Conservation (phyloP, 2,888 invertebrate genomes). For the Orthosia cruda region DNA sequence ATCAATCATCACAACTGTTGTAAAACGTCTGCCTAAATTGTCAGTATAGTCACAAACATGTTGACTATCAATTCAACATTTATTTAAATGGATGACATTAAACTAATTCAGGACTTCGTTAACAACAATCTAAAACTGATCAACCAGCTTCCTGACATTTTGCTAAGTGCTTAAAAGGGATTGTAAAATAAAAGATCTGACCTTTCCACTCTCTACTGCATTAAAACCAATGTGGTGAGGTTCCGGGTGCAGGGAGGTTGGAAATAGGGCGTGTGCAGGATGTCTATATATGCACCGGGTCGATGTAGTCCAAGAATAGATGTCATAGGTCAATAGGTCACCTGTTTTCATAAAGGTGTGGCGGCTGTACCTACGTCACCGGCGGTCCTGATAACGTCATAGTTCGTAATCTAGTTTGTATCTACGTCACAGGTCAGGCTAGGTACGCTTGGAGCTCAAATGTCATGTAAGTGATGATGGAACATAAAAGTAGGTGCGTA, state of each 20-base stretch:
- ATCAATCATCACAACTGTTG: not conserved
- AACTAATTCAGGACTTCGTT: conserved; percentile 7
- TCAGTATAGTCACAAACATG: no score
- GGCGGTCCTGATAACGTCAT: conserved; percentile 21
- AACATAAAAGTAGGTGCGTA: not conserved
- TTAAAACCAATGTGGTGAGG: conserved; percentile 7
- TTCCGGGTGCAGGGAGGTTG: conserved; percentile 23
- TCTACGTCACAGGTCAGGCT: conserved; percentile 29
- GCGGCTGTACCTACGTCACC: conserved; percentile 51
- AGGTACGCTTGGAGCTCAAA: not conserved
- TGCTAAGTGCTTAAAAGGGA: conserved; percentile 23
- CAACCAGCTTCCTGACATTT: conserved; percentile 43
- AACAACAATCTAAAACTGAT: conserved; percentile 3
- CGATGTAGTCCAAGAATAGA: conserved; percentile 47
- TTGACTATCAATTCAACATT: not conserved
- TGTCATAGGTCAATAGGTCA: conserved; percentile 58
- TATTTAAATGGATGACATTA: no score
- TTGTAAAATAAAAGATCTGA: conserved; percentile 44
- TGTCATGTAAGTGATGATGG: conserved; percentile 10
- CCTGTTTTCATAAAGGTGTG: conserved; percentile 56
- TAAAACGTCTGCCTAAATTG: not conserved
- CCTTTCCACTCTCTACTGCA: conserved; percentile 33
- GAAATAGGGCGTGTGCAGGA: conserved; percentile 26
- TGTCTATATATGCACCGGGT: conserved; percentile 44
- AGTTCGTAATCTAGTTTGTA: conserved; percentile 29